Percentiles rank a stretch among this genome's conserved stretches.
These are phyloP conservation scores for Oreocharis arfaki DNA, from an alignment of 2,113 vertebrate species.

Conservation along the genomic window DNA sequence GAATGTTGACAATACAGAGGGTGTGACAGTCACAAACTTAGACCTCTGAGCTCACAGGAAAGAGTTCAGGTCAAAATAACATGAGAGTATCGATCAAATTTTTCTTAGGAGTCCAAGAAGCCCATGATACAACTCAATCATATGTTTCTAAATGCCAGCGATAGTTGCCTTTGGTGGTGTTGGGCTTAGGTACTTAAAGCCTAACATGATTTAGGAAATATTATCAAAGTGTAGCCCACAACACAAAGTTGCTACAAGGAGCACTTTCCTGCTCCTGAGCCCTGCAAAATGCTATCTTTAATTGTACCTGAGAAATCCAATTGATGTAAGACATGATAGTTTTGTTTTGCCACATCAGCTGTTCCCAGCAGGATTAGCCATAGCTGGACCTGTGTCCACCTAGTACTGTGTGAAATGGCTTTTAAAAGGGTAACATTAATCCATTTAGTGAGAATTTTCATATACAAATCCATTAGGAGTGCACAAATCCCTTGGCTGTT, in stretches of 20 bases:
- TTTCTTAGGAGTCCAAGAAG: not conserved
- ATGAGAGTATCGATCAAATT: fast-evolving
- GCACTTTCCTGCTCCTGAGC: not conserved
- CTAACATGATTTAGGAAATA: not conserved
- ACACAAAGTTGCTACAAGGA: not conserved
- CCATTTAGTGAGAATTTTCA: not conserved
- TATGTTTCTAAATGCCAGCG: not conserved
- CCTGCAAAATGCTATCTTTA: not conserved
- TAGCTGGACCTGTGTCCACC: not conserved
- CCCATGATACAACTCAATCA: not conserved
- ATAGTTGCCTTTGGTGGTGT: not conserved
- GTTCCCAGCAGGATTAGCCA: not conserved
- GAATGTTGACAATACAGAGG: not conserved
- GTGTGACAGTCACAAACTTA: not conserved
- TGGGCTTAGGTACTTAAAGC: not conserved
- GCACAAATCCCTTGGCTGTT: not conserved
- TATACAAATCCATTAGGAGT: not conserved
- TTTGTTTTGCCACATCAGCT: not conserved
- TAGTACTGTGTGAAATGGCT: not conserved
- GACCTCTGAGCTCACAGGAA: not conserved
- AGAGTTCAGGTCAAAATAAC: not conserved
- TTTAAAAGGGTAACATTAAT: not conserved
- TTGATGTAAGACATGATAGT: not conserved
- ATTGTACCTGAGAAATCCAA: not conserved
- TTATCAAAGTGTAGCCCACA: not conserved